Base-by-base conservation (phyloP, 2,113 vertebrate genomes). In the Electrona antarctica region DNA sequence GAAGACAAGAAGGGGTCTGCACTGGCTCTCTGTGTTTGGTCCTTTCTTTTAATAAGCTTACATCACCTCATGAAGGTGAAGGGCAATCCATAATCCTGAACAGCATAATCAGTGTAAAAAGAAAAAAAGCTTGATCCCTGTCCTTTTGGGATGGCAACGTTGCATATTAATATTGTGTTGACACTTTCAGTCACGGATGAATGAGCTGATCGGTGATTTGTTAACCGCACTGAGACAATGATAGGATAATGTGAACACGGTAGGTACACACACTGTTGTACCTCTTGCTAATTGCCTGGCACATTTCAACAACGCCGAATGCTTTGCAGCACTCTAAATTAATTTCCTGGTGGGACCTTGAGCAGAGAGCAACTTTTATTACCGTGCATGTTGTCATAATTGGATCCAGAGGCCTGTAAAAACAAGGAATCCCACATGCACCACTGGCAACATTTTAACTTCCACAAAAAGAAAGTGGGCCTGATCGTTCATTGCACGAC, bases 261-360 rank as follows among this genome's bases (percentile, higher is more conserved):
- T 52, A 50, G 0, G 7, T 54, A 48, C 33, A 28, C 57, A 48
- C 33, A 28, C 48, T 74, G 58, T 62, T 50, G 70, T 61, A 81
- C 62, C 57, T 82, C 2, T 82, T 79, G 73, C 50, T 81, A 84
- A 85, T 85, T 88, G 65, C 74, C 64, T 62, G 6, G 3, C 78
- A 67, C 63, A 67, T 76, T 76, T 79, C 77, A 83, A 78, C 77
- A 60, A 64, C 83, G 71, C 74, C 33, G 56, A 21, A 75, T 71
- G 83, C 77, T 81, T 79, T 71, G 8, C 71, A 78, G 74, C 57
- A 60, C 72, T 79, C 67, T 52, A 67, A 81, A 79, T 86, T 79
- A 76, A 88, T 89, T 87, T 90, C 80, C 88, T 87, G 73, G 78
- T 79, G 73, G 83, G 83, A 86, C 67, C 62, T 64, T 77, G 76